phyloP scores from a whole-genome alignment of 1,140 invertebrate species.

The Drosophila kikkawai region DNA sequence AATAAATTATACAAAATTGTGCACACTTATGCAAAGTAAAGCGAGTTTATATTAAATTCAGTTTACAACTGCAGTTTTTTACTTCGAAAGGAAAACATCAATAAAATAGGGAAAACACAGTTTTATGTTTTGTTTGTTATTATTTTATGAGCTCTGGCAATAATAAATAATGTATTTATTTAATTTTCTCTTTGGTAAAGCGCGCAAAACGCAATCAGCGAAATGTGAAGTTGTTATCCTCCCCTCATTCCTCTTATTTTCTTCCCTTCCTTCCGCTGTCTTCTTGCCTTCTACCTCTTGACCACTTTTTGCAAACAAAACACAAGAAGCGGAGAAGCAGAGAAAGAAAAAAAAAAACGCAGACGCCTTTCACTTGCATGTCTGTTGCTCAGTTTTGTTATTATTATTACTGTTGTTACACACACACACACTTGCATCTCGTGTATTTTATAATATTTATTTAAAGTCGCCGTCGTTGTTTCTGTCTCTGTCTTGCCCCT shows the following conservation, averaged over 20 bases:
- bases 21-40: neutral
- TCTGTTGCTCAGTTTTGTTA: conserved; percentile 54
- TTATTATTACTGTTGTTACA: conserved; percentile 37
- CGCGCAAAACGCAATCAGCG: conserved; percentile 23
- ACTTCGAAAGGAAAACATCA: neutral
- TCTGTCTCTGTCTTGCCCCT: conserved; percentile 41
- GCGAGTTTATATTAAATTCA: neutral
- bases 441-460: conserved; percentile 74
- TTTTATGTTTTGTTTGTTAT: neutral
- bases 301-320: conserved; percentile 34
- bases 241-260: neutral
- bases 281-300: conserved; percentile 11
- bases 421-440: conserved; percentile 11
- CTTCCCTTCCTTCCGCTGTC: neutral
- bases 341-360: conserved; percentile 22
- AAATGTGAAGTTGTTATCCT: conserved; percentile 33
- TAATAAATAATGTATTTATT: conserved; percentile 74
- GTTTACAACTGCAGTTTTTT: conserved; percentile 16
- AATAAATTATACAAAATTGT: neutral
- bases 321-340: neutral
- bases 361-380: conserved; percentile 63
- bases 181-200: conserved; percentile 45
- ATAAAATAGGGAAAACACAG: neutral
- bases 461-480: conserved; percentile 44
- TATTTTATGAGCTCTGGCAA: conserved; percentile 5